Base-by-base conservation (phyloP, 2,888 invertebrate species). In the Spodoptera littoralis region DNA sequence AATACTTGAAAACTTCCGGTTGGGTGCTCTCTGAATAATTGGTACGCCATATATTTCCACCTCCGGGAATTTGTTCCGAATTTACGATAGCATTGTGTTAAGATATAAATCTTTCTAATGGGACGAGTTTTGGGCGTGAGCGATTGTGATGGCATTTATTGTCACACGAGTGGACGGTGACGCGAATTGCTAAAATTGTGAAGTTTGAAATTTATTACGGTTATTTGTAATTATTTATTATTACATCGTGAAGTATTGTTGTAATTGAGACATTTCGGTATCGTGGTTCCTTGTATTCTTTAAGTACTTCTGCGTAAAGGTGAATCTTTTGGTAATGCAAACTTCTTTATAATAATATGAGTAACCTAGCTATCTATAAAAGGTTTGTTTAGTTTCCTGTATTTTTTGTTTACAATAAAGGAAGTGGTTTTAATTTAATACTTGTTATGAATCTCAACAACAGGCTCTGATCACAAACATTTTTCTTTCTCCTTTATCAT, bases 1-100 rank as follows among this genome's bases (percentile, higher is more conserved):
- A 89, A 88, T 90, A 88, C 90, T 92, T 83, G 84, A 91, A 89
- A 88, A 87, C 91, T 94, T 94, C 94, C 94, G 94, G 93, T 88
- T 86, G 88, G 89, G 66, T 87, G 90, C 88, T 78, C 84, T 83
- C 80, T 88, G 82, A 88, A 92, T 92, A 90, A 93, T 94, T 90
- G 92, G 88, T 88, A 84, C 82, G 87, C 91, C 90, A 92, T 93
- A 93, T 92, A 92, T 92, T 92, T 91, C 90, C 88, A 85, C 90
- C 86, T 84, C 85, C 82, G 73, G 82, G 88, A 89, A 89, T 87
- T 84, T 79, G 88, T 89, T 83, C 86, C 83, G 84, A 91, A 91
- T 92, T 92, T 92, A 92, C 87, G 89, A 86, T 85, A 64, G 73
- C 84, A 86, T 92, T 92, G 88, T 92, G 82, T 78, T 76, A 72